Evolutionary conservation across 2,113 vertebrate genomes (phyloP), one percentile per base, ranked within the genome.

Genomic region (Bombycilla garrulus): DNA sequence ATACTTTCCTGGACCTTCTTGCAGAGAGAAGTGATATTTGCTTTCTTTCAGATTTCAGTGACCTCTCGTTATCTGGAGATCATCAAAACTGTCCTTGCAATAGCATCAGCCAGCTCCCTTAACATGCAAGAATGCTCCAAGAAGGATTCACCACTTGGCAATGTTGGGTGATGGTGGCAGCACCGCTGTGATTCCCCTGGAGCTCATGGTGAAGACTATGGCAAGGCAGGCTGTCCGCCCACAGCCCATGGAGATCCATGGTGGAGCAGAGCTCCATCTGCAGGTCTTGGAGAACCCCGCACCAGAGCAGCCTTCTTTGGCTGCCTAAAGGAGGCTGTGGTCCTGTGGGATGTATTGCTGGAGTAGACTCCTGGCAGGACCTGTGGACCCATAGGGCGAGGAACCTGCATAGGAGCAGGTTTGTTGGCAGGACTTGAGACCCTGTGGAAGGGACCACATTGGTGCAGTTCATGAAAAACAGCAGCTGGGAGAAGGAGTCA

Each of bases 91-190:
- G 36, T 24, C 29, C 14, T 87, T 19, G 9, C 3, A 31, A 5
- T 61, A 35, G 19, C 11, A 15, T 61, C 40, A 57, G 1, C 24
- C 21, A 72, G n/a, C 10, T 71, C 29, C 16, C 24, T 29, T 48
- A 25, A 26, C 4, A 6, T 31, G 35, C 35, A 36, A 0, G 12
- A 33, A 15, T 44, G 11, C 15, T 72, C 12, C 76, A 19, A 15
- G 25, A 23, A 35, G 22, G 31, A 26, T 56, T 12, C 1, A 1
- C 10, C 1, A 1, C 19, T 5, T 7, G 12, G 8, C 19, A 13
- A 24, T n/a, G 28, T 33, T 53, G 66, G 18, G 10, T 0, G 0
- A 11, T 56, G 25, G 25, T 25, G 2, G 31, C 15, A 26, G 35
- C 42, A 6, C 16, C 0, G 1, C 35, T 50, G 44, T 31, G 35